A percentile compares a stretch with the other conserved stretches of the same genome.
phyloP scores from a whole-genome alignment of 2,797 vertebrate species.

The Zonotrichia albicollis region DNA sequence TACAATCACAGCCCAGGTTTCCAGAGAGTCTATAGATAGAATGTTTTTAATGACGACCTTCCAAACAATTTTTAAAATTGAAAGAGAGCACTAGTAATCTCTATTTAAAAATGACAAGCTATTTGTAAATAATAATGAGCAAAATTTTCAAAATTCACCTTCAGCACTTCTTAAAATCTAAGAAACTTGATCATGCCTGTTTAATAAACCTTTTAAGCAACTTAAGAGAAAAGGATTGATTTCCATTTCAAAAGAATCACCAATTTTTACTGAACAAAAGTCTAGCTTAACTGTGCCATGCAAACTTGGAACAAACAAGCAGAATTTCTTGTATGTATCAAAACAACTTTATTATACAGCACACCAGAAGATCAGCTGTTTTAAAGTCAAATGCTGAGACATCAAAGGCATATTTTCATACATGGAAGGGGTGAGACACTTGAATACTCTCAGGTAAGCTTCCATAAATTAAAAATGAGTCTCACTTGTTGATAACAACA shows the following conservation, averaged over 20 bases:
- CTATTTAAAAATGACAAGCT: not conserved
- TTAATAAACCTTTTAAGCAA: not conserved
- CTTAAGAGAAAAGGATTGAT: not conserved
- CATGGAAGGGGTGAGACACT: not conserved
- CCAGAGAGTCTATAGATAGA: not conserved
- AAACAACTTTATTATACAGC: conserved; percentile 27
- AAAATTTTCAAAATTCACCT: not conserved
- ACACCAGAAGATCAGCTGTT: not conserved
- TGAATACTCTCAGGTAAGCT: not conserved
- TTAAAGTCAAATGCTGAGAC: not conserved
- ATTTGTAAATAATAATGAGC: not conserved
- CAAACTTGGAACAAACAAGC: not conserved
- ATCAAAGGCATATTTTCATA: conserved; percentile 10
- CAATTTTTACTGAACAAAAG: not conserved
- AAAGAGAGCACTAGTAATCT: not conserved
- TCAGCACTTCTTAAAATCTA: not conserved
- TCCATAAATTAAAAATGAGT: conserved; percentile 48
- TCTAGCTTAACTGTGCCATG: not conserved
- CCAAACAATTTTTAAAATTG: not conserved
- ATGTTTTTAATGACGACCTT: not conserved
- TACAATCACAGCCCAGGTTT: accelerated
- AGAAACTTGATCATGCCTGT: not conserved
- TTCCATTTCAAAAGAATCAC: not conserved
- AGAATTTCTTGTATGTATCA: conserved; percentile 3
- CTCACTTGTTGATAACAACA: not conserved